These are phyloP conservation scores for Tenthredo mesomela DNA, from an alignment of 2,888 invertebrate species.

Conservation along the genomic window DNA sequence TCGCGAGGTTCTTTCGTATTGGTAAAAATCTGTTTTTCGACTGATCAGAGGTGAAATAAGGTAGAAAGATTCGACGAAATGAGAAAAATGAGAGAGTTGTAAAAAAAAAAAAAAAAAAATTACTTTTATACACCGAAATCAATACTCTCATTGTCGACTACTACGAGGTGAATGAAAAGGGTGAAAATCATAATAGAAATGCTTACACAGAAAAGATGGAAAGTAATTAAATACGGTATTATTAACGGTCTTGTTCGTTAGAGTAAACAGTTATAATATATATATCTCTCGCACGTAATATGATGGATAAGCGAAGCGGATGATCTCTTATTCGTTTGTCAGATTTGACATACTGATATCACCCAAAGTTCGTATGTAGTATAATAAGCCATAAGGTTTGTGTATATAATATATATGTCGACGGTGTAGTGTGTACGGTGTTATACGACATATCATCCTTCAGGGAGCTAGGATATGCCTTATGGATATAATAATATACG, in stretches of 20 bases:
- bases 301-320: background rate
- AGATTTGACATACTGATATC: slow-evolving; percentile 24
- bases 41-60: too few relatives aligned
- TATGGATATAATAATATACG: background rate
- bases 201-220: background rate
- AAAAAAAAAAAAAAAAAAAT: too few relatives aligned
- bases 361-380: background rate
- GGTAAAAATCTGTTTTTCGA: too few relatives aligned
- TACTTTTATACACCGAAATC: too few relatives aligned
- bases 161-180: background rate
- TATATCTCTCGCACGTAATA: background rate
- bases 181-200: background rate
- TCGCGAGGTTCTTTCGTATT: too few relatives aligned
- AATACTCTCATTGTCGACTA: too few relatives aligned
- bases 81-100: too few relatives aligned
- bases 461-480: background rate
- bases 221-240: background rate
- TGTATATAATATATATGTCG: background rate
- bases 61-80: too few relatives aligned
- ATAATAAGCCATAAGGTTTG: background rate
- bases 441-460: background rate
- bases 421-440: background rate
- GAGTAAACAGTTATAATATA: background rate
- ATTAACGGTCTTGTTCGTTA: background rate
- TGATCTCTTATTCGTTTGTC: slow-evolving; percentile 33